Base-by-base conservation (phyloP, 1,140 invertebrate species). In the Heliothis virescens region DNA sequence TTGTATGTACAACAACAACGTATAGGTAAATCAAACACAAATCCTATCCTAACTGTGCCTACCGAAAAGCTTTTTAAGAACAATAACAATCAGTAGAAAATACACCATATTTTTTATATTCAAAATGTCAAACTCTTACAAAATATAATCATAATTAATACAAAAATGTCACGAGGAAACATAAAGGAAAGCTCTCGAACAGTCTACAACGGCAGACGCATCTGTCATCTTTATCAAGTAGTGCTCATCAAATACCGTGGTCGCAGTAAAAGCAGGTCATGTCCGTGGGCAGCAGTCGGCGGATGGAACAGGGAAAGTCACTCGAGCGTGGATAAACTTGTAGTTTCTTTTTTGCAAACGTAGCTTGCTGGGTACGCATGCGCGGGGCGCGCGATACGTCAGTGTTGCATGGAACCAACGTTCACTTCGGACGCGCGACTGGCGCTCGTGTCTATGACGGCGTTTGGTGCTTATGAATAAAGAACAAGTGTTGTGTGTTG, bases 381-480 rank as follows among this genome's bases (percentile, higher is more conserved):
- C 89, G 93, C 92, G 89, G 79, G 83, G 86, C 86, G 87, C 77
- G 82, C 81, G 60, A 72, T 89, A 88, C 92, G 90, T 90, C 93
- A 93, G 92, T 93, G 86, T 89, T 92, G 89, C 86, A 90, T 88
- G 87, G 81, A 86, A 83, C 85, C 90, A 76, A 94, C 93, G 93
- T 91, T 92, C 92, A 92, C 92, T 93, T 90, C 93, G 93, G 91
- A 93, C 93, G 93, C 92, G 92, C 91, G 87, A 90, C 89, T 87
- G 79, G 91, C 86, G 87, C 86, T 85, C 85, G 79, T 86, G 84
- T 85, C 80, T 69, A 84, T 86, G 82, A 84, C 82, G 78, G 80
- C 79, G 77, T 79, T 80, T 81, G 74, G 85, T 91, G 91, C 84
- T 89, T 88, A 88, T 90, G 86, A 87, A 89, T 91, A 86, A 87